A percentile compares a stretch with the other conserved stretches of the same genome.
Conservation (phyloP, 92 coral and sea anemone species). For the Paramuricea clavata region DNA sequence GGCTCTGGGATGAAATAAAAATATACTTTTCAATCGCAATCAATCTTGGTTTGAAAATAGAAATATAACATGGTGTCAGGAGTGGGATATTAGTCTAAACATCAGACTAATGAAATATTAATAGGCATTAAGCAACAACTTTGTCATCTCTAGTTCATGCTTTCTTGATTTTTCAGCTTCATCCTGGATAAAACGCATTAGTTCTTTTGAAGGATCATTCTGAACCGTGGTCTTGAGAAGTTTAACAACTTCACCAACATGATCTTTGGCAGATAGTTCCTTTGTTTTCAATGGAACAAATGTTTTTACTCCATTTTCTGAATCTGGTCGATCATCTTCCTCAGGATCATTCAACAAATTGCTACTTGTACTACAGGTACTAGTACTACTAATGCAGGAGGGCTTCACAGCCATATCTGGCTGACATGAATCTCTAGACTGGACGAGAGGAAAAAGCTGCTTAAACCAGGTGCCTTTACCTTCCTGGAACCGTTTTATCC, state of each 20-base stretch:
- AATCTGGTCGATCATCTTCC: constrained; percentile 14
- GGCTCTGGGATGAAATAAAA: too few species aligned
- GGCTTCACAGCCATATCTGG: constrained; percentile 22
- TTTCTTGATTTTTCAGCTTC: constrained; percentile 41
- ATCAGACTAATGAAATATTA: too few species aligned
- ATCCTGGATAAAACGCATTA: constrained; percentile 30
- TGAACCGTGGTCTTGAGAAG: constrained; percentile 8
- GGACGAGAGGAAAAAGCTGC: not conserved
- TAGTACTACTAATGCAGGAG: not conserved
- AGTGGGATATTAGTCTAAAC: too few species aligned
- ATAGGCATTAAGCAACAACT: constrained; percentile 31
- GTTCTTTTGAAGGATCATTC: constrained; percentile 14
- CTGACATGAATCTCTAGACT: constrained; percentile 33
- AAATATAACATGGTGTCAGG: too few species aligned
- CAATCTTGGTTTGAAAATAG: too few species aligned
- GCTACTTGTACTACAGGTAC: constrained; percentile 10
- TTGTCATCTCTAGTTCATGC: constrained; percentile 41
- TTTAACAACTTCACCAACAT: constrained; percentile 39
- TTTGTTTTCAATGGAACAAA: constrained; percentile 32
- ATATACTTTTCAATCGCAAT: too few species aligned
- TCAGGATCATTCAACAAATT: constrained; percentile 4
- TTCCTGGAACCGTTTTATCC: constrained; percentile 58
- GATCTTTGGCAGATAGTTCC: constrained; percentile 23
- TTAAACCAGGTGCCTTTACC: constrained; percentile 24
- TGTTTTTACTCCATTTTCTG: not conserved